Evolutionary conservation across 2,113 vertebrate species (phyloP).

Genomic region (Machaerirhynchus nigripectus): DNA sequence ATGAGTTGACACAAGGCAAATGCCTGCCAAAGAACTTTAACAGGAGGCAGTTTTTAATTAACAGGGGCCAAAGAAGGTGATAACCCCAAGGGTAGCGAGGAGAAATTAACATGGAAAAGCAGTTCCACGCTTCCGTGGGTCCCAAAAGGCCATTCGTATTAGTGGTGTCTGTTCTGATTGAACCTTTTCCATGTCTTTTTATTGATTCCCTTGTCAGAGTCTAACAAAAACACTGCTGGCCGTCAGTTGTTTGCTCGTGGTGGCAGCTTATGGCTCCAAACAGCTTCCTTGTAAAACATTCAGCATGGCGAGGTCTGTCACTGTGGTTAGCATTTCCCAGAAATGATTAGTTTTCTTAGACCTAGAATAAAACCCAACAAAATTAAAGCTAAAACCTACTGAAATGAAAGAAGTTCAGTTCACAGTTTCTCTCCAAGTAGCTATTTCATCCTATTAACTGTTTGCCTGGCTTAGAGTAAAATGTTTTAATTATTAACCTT

Average conservation of each 20-base stretch:
- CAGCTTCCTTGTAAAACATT: conserved; percentile 25
- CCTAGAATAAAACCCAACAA: conserved; percentile 1
- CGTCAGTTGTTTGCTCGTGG: conserved; percentile 40
- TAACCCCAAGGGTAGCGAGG: conserved; percentile 62
- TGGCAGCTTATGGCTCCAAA: conserved; percentile 42
- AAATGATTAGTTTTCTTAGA: conserved; percentile 57
- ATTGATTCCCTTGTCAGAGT: conserved; percentile 77
- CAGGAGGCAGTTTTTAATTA: conserved; percentile 81
- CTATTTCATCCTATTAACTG: neutral
- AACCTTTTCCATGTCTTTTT: conserved; percentile 75
- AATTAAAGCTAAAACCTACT: neutral
- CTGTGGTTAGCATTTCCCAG: conserved; percentile 43
- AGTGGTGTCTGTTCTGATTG: conserved; percentile 78
- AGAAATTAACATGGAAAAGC: conserved; percentile 81
- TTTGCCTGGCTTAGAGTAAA: conserved; percentile 19
- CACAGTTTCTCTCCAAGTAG: neutral
- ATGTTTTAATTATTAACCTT: conserved; percentile 54
- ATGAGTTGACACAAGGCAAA: conserved; percentile 63
- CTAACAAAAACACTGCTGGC: conserved; percentile 71
- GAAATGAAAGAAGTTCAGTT: neutral
- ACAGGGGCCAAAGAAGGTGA: conserved; percentile 76
- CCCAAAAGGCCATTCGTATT: conserved; percentile 71
- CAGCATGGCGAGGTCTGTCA: neutral
- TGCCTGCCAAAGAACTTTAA: conserved; percentile 73
- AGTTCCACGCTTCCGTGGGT: conserved; percentile 63